Conservation (phyloP, 2,888 invertebrate genomes). For the Biston betularia region DNA sequence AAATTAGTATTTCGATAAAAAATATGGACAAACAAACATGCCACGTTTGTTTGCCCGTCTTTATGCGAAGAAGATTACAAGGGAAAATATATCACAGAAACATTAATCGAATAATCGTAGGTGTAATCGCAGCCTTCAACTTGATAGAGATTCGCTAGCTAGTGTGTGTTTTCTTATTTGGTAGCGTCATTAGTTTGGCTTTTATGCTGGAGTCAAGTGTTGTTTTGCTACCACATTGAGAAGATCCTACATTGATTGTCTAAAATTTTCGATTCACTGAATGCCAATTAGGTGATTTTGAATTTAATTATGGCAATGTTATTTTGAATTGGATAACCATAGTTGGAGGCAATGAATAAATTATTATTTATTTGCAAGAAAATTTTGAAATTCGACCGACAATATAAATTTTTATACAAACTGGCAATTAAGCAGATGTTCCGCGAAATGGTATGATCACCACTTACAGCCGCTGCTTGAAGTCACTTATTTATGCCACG, state of each 20-base stretch:
- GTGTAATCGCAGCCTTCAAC: slow-evolving; percentile 60
- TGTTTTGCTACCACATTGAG: slow-evolving; percentile 18
- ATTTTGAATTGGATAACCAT: slow-evolving; percentile 1
- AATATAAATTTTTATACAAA: no score
- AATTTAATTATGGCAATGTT: neutral
- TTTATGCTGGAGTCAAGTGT: slow-evolving; percentile 25
- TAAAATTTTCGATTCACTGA: neutral
- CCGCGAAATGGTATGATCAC: no score
- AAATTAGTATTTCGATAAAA: no score
- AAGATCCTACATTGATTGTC: slow-evolving; percentile 6
- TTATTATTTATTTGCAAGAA: no score
- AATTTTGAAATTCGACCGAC: no score
- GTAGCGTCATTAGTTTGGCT: slow-evolving; percentile 29
- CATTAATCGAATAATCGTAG: slow-evolving; percentile 49
- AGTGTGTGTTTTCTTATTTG: slow-evolving; percentile 41
- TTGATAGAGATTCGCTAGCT: slow-evolving; percentile 37
- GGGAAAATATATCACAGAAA: slow-evolving; percentile 42
- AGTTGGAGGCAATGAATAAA: neutral
- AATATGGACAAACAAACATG: neutral
- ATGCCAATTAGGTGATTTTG: neutral
- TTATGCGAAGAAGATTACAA: slow-evolving; percentile 2
- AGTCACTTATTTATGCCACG: no score
- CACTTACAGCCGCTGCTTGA: no score
- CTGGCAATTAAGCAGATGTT: no score
- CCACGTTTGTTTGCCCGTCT: no score